These are phyloP conservation scores for Ptychoptera albimana DNA, from an alignment of 2,888 invertebrate species.

Conservation along the genomic window DNA sequence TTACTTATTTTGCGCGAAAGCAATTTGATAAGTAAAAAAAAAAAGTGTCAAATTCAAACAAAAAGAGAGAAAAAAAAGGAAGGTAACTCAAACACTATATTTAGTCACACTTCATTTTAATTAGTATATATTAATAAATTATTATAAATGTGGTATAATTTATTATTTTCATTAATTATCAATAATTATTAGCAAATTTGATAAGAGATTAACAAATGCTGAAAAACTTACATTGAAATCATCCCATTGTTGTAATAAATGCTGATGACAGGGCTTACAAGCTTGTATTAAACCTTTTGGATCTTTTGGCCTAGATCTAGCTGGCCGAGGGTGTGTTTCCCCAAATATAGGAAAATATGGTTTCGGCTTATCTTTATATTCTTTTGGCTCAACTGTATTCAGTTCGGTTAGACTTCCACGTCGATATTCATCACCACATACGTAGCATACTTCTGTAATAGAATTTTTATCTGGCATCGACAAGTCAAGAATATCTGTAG, in stretches of 20 bases:
- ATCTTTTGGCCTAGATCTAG: constrained; percentile 75
- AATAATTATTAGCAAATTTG: too few relatives aligned
- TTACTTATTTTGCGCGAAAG: too few relatives aligned
- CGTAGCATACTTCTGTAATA: constrained; percentile 76
- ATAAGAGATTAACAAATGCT: background rate
- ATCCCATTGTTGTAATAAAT: constrained; percentile 79
- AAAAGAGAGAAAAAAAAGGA: too few relatives aligned
- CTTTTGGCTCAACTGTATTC: constrained; percentile 43
- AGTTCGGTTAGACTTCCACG: constrained; percentile 63
- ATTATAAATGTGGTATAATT: too few relatives aligned
- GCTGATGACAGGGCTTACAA: constrained; percentile 70
- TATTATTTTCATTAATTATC: too few relatives aligned
- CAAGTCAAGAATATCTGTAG: constrained; percentile 71
- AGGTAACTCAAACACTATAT: too few relatives aligned
- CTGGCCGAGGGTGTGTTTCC: constrained; percentile 68
- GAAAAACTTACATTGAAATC: constrained; percentile 42
- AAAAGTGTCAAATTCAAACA: too few relatives aligned
- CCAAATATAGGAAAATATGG: constrained; percentile 61
- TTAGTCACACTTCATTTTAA: too few relatives aligned
- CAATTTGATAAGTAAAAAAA: too few relatives aligned
- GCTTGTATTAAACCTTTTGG: constrained; percentile 61
- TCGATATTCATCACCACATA: constrained; percentile 77
- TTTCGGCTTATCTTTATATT: constrained; percentile 29
- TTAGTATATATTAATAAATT: too few relatives aligned
- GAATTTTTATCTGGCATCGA: constrained; percentile 90